Evolutionary conservation across 2,888 invertebrate genomes (phyloP).

Genomic region (Macroteleia sp.): DNA sequence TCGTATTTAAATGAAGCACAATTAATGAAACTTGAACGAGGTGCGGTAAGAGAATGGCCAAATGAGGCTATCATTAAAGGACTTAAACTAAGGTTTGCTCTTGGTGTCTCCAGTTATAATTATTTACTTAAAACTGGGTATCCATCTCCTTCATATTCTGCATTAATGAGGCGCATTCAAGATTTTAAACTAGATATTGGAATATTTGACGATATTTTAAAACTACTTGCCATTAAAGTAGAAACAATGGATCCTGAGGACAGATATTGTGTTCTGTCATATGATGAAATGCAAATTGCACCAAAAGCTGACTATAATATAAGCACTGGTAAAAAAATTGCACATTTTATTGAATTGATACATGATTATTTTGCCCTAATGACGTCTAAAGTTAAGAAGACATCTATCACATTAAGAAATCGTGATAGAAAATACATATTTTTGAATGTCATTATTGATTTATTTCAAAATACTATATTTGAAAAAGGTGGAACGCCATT

Average conservation of each 20-base stretch:
- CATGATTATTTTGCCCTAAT: slow-evolving; percentile 5
- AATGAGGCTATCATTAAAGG: slow-evolving; percentile 33
- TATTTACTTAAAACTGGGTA: slow-evolving; percentile 17
- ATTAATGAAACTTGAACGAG: too few species aligned
- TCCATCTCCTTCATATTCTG: slow-evolving; percentile 28
- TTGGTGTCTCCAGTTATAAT: slow-evolving; percentile 16
- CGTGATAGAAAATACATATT: slow-evolving; percentile 20
- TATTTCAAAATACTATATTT: slow-evolving; percentile 16
- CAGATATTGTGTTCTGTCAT: slow-evolving; percentile 28
- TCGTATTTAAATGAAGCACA: too few species aligned
- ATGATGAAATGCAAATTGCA: slow-evolving; percentile 35
- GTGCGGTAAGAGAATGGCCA: slow-evolving; percentile 24
- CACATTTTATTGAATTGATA: too few species aligned
- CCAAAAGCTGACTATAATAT: slow-evolving; percentile 15
- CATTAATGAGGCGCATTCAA: slow-evolving; percentile 46
- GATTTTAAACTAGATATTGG: slow-evolving; percentile 40
- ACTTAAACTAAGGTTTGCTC: slow-evolving; percentile 33
- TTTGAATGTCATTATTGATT: slow-evolving; percentile 1
- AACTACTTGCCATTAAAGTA: slow-evolving; percentile 21
- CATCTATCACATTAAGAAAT: slow-evolving; percentile 15
- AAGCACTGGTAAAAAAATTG: neutral
- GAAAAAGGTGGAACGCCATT: slow-evolving; percentile 7
- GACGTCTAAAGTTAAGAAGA: slow-evolving; percentile 1
- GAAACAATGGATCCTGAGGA: slow-evolving; percentile 28
- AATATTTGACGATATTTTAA: slow-evolving; percentile 28